Percentiles rank a stretch among this genome's conserved stretches.
Evolutionary conservation across 2,797 vertebrate genomes (phyloP).

Genomic region (Characodon lateralis): DNA sequence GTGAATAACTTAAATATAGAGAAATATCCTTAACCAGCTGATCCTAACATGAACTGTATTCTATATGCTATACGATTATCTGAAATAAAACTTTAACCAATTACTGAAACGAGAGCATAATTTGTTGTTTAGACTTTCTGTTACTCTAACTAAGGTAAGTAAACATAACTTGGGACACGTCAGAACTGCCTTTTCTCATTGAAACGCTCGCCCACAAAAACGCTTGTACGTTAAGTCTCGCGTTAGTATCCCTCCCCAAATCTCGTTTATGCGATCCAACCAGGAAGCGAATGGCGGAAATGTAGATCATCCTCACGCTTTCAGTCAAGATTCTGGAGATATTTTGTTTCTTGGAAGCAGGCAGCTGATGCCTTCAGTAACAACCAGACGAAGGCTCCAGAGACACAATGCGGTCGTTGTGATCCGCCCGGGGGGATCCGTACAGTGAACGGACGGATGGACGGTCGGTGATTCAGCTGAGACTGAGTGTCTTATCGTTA

Average conservation of each 20-base stretch:
- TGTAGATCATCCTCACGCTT: slow-evolving; percentile 58
- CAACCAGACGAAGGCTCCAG: neutral
- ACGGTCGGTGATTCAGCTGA: slow-evolving; percentile 38
- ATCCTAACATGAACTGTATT: neutral
- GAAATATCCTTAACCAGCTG: neutral
- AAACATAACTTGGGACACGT: neutral
- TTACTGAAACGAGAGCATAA: neutral
- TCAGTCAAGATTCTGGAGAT: neutral
- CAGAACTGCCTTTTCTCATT: neutral
- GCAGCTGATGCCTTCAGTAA: neutral
- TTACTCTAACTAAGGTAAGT: neutral
- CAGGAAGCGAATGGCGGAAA: slow-evolving; percentile 73
- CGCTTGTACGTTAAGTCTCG: slow-evolving; percentile 39
- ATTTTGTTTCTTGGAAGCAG: neutral
- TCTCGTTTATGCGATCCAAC: slow-evolving; percentile 50
- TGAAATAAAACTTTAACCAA: neutral
- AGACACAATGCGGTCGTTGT: slow-evolving; percentile 37
- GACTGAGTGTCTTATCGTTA: slow-evolving; percentile 37
- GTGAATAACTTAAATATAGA: neutral
- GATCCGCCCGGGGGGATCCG: neutral
- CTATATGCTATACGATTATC: neutral
- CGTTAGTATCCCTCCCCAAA: slow-evolving; percentile 33
- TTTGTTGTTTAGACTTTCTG: neutral
- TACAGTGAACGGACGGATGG: slow-evolving; percentile 43
- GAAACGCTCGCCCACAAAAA: neutral